Evolutionary conservation across 2,888 invertebrate species (phyloP), one percentile per base, ranked within the genome.

Genomic region (Phengaris arion): DNA sequence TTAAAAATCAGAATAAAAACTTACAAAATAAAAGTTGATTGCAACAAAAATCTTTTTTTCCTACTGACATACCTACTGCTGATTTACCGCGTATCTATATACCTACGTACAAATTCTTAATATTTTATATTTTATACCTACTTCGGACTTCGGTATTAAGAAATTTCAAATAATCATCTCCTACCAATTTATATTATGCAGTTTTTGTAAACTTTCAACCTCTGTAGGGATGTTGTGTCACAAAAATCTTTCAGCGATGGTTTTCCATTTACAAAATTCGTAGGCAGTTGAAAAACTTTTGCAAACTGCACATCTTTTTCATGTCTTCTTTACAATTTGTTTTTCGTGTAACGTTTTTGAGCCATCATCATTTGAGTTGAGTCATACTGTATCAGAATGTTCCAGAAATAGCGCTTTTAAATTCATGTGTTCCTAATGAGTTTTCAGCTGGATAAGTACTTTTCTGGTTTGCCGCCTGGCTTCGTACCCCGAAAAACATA

Each of bases 321-420:
- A 54, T 35, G 52, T 72, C 8, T 54, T 54, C 72, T 72, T 70
- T 72, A 35, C 72, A 35, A 72, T 72, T 72, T 72, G 22, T 54
- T 54, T 72, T 72, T 72, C 45, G 68, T 13, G 12, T 6, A 54
- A 72, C 35, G 52, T 72, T 72, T 72, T 72, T 22, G 51, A 54
- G 22, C 52, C 72, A 52, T 35, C 72, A n/a, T n/a, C n/a, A n/a
- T n/a, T n/a, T n/a, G n/a, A 35, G 35, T 64, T n/a, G 72, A 8
- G 72, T 54, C 72, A 35, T 4, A 35, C 35, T 48, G 7, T 72
- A 48, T 69, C 54, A 72, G 35, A 72, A 72, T 70, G 22, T 70
- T 70, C 70, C 12, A 45, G 70, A 70, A 70, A 70, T 70, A 70
- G 48, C 51, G 51, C 69, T 70, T 70, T 70, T 70, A 48, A 48